Base-by-base conservation (phyloP, 2,888 invertebrate genomes). In the Drosophila dives region DNA sequence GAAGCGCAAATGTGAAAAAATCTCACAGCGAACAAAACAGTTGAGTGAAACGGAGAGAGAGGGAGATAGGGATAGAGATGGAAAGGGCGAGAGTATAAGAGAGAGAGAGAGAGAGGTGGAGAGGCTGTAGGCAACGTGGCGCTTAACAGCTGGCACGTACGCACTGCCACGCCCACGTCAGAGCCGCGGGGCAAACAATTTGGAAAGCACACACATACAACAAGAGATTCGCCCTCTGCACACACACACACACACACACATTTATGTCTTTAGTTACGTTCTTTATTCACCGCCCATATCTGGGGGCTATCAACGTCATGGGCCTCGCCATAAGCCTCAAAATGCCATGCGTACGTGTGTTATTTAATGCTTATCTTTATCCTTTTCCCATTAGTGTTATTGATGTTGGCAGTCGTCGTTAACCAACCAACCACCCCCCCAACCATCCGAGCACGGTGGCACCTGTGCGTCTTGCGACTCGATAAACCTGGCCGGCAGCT, bases 361-460 rank as follows among this genome's bases (percentile, higher is more conserved):
- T 83, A 88, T 90, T 89, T 90, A 85, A 86, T 88, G 90, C 89
- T 89, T 89, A 89, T 90, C 89, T 89, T 88, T 88, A 89, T 90
- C 89, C 89, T 90, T 89, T 88, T 86, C 81, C 90, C 86, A 90
- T 89, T 89, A 89, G 89, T 86, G 89, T 89, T 89, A 89, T 89
- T 89, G 90, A 90, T 89, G 89, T 83, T 81, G 89, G 86, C 81
- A 85, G 84, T 69, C 71, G 68, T 66, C 72, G 58, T 49, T 49
- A 56, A 45, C 49, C 56, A 61, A n/a, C 55, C 42, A 23, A 12
- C 17, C 33, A 32, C n/a, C 56, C 40, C 11, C n/a, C 56, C 40
- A 6, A 15, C 2, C 26, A 45, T 15, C 33, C 15, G 15, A 2
- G 26, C 54, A 42, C 17, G 65, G 65, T 54, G 54, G 67, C 72